phyloP scores from a whole-genome alignment of 2,888 invertebrate species.

The Fragum fragum region DNA sequence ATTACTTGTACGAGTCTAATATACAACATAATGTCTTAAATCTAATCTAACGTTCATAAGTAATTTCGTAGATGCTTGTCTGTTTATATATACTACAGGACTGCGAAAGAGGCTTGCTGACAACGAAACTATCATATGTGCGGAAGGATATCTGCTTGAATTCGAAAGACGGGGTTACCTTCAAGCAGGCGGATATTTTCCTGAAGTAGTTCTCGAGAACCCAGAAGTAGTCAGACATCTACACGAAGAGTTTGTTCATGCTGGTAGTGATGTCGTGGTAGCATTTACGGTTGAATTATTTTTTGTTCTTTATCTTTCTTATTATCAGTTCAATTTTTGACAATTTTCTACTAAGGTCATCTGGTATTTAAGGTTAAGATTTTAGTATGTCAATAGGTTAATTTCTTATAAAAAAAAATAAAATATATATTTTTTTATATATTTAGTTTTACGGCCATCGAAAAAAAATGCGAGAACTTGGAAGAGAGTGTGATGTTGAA shows the following conservation, averaged over 20 bases:
- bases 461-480: conserved; percentile 80
- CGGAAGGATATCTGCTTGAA: conserved; percentile 84
- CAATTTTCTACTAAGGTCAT: too few species aligned
- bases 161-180: conserved; percentile 83
- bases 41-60: too few species aligned
- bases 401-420: too few species aligned
- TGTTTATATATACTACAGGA: too few species aligned
- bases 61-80: too few species aligned
- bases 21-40: too few species aligned
- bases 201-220: conserved; percentile 82
- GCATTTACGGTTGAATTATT: conserved; percentile 86
- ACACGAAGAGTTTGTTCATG: conserved; percentile 85
- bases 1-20: too few species aligned
- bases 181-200: conserved; percentile 81
- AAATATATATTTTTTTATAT: too few species aligned
- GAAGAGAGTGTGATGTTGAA: conserved; percentile 82
- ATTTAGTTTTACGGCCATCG: conserved; percentile 86
- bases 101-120: conserved; percentile 74
- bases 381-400: too few species aligned
- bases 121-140: conserved; percentile 77
- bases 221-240: conserved; percentile 79
- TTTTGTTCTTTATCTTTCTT: too few species aligned
- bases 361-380: too few species aligned
- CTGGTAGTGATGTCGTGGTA: conserved; percentile 85
- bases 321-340: too few species aligned